A percentile compares a stretch with the other conserved stretches of the same genome.
Evolutionary conservation across 2,797 vertebrate species (phyloP).

Genomic region (Naso thynnoides): DNA sequence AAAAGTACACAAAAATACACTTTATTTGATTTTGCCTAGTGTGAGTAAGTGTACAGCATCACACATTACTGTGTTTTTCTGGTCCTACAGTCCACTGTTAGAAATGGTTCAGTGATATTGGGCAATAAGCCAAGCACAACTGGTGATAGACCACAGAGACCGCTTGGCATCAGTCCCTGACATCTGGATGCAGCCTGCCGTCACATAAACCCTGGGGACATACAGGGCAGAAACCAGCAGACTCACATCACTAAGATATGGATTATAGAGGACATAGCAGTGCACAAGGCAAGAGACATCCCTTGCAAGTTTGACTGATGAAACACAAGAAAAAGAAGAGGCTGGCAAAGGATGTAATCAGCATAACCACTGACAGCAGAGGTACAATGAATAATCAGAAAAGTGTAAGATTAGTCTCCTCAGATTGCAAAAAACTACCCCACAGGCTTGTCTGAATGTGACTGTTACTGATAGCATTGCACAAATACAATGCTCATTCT

Average conservation of each 20-base stretch:
- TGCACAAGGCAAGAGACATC: slow-evolving; percentile 39
- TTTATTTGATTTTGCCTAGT: slow-evolving; percentile 6
- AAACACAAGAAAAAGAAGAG: slow-evolving; percentile 15
- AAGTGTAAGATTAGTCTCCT: background rate
- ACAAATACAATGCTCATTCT: background rate
- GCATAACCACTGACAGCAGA: slow-evolving; percentile 6
- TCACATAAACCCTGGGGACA: slow-evolving; percentile 45
- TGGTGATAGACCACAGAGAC: slow-evolving; percentile 53
- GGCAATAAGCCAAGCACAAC: slow-evolving; percentile 51
- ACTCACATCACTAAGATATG: slow-evolving; percentile 40
- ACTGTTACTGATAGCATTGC: slow-evolving; percentile 12
- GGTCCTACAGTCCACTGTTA: slow-evolving; percentile 28
- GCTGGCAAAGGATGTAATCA: background rate
- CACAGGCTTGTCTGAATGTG: slow-evolving; percentile 32
- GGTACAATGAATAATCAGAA: slow-evolving; percentile 21
- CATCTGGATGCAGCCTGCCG: slow-evolving; percentile 62
- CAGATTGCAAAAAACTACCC: slow-evolving; percentile 3
- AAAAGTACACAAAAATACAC: background rate
- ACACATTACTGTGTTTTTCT: slow-evolving; percentile 10
- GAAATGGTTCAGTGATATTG: slow-evolving; percentile 36
- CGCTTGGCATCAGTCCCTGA: slow-evolving; percentile 55
- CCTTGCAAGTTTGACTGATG: slow-evolving; percentile 24
- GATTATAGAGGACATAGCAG: slow-evolving; percentile 23
- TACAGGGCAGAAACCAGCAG: slow-evolving; percentile 39
- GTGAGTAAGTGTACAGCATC: slow-evolving; percentile 1